Percentiles rank a stretch among this genome's conserved stretches.
These are phyloP conservation scores for Zaprionus bogoriensis DNA, from an alignment of 2,888 invertebrate species.

Conservation along the genomic window DNA sequence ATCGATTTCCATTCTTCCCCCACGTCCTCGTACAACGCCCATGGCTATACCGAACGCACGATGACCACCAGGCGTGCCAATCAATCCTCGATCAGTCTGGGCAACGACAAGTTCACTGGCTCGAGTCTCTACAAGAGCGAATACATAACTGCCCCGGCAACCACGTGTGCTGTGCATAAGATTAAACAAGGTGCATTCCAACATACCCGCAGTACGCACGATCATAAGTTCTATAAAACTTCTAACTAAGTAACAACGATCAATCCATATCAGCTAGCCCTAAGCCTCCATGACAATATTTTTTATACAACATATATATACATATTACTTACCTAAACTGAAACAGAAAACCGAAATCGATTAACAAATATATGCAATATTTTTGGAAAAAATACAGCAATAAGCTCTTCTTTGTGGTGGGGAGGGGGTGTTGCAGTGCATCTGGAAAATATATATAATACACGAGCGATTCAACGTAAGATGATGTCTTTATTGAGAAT, in stretches of 20 bases:
- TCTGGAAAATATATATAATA: neutral
- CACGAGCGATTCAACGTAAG: conserved; percentile 60
- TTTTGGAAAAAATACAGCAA: conserved; percentile 19
- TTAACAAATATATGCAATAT: conserved; percentile 52
- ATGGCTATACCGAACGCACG: conserved; percentile 66
- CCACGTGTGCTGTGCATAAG: conserved; percentile 91
- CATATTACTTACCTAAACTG: conserved; percentile 32
- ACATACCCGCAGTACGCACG: conserved; percentile 92
- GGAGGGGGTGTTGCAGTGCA: too few species aligned
- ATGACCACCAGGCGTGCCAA: conserved; percentile 85
- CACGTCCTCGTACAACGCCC: conserved; percentile 58
- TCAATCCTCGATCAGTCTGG: conserved; percentile 89
- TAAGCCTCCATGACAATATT: conserved; percentile 72
- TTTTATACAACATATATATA: conserved; percentile 54
- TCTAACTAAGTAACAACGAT: conserved; percentile 52
- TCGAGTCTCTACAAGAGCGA: conserved; percentile 89
- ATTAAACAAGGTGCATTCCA: conserved; percentile 91
- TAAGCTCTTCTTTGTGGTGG: neutral
- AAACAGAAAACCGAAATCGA: conserved; percentile 9
- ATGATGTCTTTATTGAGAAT: conserved; percentile 72
- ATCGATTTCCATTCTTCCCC: conserved; percentile 74
- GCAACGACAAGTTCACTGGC: conserved; percentile 86
- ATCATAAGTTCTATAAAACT: conserved; percentile 91
- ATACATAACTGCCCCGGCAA: conserved; percentile 87
- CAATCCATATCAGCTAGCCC: conserved; percentile 52